Percentiles rank a stretch among this genome's conserved stretches.
These are phyloP conservation scores for Centropyge bicolor DNA, from an alignment of 2,797 vertebrate genomes.

Conservation along the genomic window DNA sequence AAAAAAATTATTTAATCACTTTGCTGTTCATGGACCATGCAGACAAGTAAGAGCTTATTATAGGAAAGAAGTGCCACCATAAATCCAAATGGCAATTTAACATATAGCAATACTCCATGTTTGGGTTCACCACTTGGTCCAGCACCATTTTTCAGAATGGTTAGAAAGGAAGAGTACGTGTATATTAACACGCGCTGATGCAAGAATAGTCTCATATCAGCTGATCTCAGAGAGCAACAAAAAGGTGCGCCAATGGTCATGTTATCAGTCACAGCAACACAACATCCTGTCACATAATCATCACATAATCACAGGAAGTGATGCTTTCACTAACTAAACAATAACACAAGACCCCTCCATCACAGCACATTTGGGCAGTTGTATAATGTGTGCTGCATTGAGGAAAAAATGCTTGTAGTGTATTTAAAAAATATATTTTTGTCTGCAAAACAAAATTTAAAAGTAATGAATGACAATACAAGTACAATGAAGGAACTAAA, in stretches of 20 bases:
- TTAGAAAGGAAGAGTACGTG: background rate
- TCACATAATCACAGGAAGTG: slow-evolving; percentile 52
- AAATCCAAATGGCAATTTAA: background rate
- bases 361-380: background rate
- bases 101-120: background rate
- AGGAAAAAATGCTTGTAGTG: background rate
- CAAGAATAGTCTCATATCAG: background rate
- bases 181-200: background rate
- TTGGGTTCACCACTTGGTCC: background rate
- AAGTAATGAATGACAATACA: too few species aligned
- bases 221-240: slow-evolving; percentile 5
- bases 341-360: background rate
- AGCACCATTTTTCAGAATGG: background rate
- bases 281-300: slow-evolving; percentile 54
- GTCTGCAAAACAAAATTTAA: too few species aligned
- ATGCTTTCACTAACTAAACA: slow-evolving; percentile 25
- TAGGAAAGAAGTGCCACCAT: background rate
- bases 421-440: background rate
- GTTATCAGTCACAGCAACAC: slow-evolving; percentile 28
- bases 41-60: background rate
- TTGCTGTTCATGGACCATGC: background rate
- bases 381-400: background rate
- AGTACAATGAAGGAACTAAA: too few species aligned
- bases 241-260: background rate
- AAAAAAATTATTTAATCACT: too few species aligned